Base-by-base conservation (phyloP, 2,113 vertebrate genomes). In the Percopsis transmontana region DNA sequence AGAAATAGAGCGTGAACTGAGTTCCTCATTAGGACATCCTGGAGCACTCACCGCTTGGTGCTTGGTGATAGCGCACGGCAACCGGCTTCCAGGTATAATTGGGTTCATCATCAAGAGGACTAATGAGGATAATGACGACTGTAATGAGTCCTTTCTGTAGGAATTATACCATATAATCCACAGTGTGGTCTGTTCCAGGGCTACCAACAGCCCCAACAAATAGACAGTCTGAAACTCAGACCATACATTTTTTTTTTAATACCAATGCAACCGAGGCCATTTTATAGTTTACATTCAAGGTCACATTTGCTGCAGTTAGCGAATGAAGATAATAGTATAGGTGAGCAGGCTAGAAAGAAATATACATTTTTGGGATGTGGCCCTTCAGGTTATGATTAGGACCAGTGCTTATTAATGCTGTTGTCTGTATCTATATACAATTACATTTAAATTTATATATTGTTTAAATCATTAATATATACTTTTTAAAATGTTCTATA, bases 11-110 rank as follows among this genome's bases (percentile, higher is more conserved):
- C 58, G 27, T 20, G 21, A 12, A 48, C 14, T 12, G 59, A 51
- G 61, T 58, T 59, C 51, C 52, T 76, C 74, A 68, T 80, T 68
- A 76, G 27, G 23, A 67, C 65, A 39, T 66, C 58, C 40, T 65
- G 60, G 58, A 76, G 78, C 41, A 54, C 72, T 74, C 58, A 24
- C 18, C 58, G 55, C 39, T 73, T 75, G 73, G 41, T 70, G 68
- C 84, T 80, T 81, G 66, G 48, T 55, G 51, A 73, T 56, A 68
- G 74, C 66, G 72, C 66, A 67, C 71, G 70, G 68, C 77, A 58
- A 57, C 44, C 21, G 62, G 38, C 19, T n/a, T 6, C 27, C 53
- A 55, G 62, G 77, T 65, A 47, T 79, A 77, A 87, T 79, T 76
- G 20, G 51, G 54, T 69, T 77, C 23, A 50, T 33, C 24, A 62